Evolutionary conservation across 2,113 vertebrate species (phyloP), one percentile per base, ranked within the genome.

Genomic region (Suncus etruscus): DNA sequence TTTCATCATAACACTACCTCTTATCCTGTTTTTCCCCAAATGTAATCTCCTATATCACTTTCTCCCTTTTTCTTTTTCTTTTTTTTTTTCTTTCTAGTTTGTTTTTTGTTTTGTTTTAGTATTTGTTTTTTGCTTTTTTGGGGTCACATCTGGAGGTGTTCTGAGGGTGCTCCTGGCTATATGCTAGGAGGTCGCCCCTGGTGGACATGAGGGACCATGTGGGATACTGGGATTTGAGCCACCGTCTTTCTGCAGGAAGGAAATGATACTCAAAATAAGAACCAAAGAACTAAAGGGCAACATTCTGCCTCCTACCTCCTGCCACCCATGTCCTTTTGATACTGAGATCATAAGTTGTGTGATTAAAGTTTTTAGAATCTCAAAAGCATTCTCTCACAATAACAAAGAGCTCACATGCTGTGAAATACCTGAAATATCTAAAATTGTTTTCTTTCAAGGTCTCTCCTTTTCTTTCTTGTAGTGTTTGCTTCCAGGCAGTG

Each of bases 311-410:
- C 39, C 39, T 63, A 25, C 10, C 12, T 69, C 39, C 39, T 63
- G 29, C 8, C 8, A 8, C 16, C 2, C 61, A 75, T 61, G 29
- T 18, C 11, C 9, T 70, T 51, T 73, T 25, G 14, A 77, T 58
- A 16, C 29, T 66, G 39, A 74, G 24, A 66, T 65, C 12, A 32
- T 18, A 80, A 20, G 69, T 27, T 22, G 31, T 11, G n/a, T 63
- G 15, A 12, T 39, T 48, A 74, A 82, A 75, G 31, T 1, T 45
- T 79, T 84, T 63, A 70, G 54, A 65, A 70, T 94, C 86, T 90
- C 27, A 47, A 80, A 70, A 58, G 2, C 47, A 25, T 12, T 39
- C 68, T 54, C 25, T 11, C 4, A 8, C 31, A 18, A 27, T 39
- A 72, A 8, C 47, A 70, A 15, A 76, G 45, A 27, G 25, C 9